These are phyloP conservation scores for Oxytorus armatus DNA, from an alignment of 2,888 invertebrate genomes.

Conservation along the genomic window DNA sequence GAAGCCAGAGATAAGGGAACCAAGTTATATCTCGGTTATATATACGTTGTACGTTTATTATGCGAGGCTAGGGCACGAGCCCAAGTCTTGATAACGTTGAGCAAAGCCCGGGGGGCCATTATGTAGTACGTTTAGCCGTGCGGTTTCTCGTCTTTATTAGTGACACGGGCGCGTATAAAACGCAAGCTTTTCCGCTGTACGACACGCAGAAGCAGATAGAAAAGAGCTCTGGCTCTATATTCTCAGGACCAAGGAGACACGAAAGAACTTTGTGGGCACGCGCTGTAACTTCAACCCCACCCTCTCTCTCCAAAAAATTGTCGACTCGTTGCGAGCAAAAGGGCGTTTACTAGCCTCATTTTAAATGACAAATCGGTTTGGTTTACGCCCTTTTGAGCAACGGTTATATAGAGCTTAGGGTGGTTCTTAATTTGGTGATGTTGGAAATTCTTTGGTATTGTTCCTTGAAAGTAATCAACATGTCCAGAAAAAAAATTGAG, in stretches of 20 bases:
- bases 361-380: background rate
- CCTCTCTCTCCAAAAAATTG: background rate
- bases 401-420: no score
- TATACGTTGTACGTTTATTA: slow-evolving; percentile 32
- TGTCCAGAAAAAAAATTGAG: no score
- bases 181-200: slow-evolving; percentile 36
- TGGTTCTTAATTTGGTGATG: no score
- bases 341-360: slow-evolving; percentile 5
- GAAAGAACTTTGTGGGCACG: slow-evolving; percentile 39
- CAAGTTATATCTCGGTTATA: slow-evolving; percentile 41
- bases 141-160: slow-evolving; percentile 63
- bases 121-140: slow-evolving; percentile 38
- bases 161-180: slow-evolving; percentile 58
- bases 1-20: slow-evolving; percentile 61
- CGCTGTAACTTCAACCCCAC: slow-evolving; percentile 13
- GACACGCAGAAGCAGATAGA: slow-evolving; percentile 33
- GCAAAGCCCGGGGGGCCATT: slow-evolving; percentile 28
- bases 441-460: no score
- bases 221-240: slow-evolving; percentile 6
- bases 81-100: slow-evolving; percentile 46
- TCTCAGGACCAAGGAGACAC: slow-evolving; percentile 9
- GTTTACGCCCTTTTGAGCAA: background rate
- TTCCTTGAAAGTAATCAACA: no score
- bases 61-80: slow-evolving; percentile 4
- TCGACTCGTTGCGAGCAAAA: background rate